Conservation (phyloP, 1,140 invertebrate genomes). For the Drosophila carrolli region DNA sequence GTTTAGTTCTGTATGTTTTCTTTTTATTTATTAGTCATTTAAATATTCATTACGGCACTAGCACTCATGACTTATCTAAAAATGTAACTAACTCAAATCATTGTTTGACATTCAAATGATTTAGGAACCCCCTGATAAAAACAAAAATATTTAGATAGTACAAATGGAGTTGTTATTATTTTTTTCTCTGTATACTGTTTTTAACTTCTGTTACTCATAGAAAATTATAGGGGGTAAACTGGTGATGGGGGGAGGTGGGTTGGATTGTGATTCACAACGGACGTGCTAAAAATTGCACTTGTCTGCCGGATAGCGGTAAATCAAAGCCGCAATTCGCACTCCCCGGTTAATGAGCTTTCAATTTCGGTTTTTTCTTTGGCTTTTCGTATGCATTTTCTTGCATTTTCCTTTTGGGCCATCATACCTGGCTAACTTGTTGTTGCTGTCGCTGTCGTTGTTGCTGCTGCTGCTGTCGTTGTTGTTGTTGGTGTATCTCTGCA, state of each 20-base stretch:
- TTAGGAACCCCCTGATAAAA: background rate
- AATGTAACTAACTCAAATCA: background rate
- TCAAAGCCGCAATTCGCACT: constrained; percentile 36
- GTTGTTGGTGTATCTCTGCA: constrained; percentile 35
- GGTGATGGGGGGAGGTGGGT: background rate
- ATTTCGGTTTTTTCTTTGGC: constrained; percentile 11
- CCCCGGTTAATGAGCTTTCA: constrained; percentile 40
- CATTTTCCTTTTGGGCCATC: constrained; percentile 28
- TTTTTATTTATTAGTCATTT: background rate
- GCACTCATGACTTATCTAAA: background rate
- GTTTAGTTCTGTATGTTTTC: too few relatives aligned
- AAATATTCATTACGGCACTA: background rate
- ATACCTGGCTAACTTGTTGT: constrained; percentile 39
- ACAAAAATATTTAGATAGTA: background rate
- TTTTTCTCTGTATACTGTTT: constrained; percentile 7
- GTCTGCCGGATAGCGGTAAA: constrained; percentile 41
- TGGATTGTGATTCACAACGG: constrained; percentile 31
- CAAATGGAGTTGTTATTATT: background rate
- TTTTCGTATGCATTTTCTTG: constrained; percentile 6
- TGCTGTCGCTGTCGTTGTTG: constrained; percentile 3
- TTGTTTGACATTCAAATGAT: background rate
- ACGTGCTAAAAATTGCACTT: constrained; percentile 42
- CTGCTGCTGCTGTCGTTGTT: constrained; percentile 6
- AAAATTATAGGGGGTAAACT: background rate
- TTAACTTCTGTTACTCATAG: constrained; percentile 17